A percentile compares a stretch with the other conserved stretches of the same genome.
These are phyloP conservation scores for Pterophyllum scalare DNA, from an alignment of 2,113 vertebrate species.

Conservation along the genomic window DNA sequence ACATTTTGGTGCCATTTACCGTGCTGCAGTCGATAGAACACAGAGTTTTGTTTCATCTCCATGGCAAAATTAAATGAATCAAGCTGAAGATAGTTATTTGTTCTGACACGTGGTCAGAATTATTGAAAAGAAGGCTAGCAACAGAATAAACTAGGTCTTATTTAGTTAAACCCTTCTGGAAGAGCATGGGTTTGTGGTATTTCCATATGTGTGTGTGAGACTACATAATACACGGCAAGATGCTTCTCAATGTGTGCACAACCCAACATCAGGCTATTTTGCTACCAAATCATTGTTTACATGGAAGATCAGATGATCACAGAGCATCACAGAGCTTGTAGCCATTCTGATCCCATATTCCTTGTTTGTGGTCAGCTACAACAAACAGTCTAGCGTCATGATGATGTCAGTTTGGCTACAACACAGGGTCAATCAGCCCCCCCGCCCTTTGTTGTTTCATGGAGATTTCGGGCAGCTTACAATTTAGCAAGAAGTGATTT, in stretches of 20 bases:
- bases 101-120: slow-evolving; percentile 24
- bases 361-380: slow-evolving; percentile 53
- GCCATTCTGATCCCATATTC: slow-evolving; percentile 43
- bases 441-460: slow-evolving; percentile 46
- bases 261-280: slow-evolving; percentile 55
- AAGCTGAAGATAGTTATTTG: slow-evolving; percentile 36
- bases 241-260: not conserved
- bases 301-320: slow-evolving; percentile 68
- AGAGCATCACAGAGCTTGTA: slow-evolving; percentile 45
- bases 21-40: not conserved
- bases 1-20: slow-evolving; percentile 33
- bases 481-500: slow-evolving; percentile 72
- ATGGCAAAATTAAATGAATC: slow-evolving; percentile 32
- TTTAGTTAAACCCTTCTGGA: slow-evolving; percentile 22
- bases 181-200: slow-evolving; percentile 13
- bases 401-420: slow-evolving; percentile 70
- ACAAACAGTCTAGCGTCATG: slow-evolving; percentile 65
- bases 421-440: slow-evolving; percentile 58
- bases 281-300: slow-evolving; percentile 58
- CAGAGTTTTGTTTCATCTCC: slow-evolving; percentile 32
- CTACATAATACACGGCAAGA: not conserved
- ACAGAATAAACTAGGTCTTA: slow-evolving; percentile 30
- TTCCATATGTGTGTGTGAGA: slow-evolving; percentile 18
- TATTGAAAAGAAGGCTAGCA: slow-evolving; percentile 45
- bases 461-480: slow-evolving; percentile 63